A percentile compares a stretch with the other conserved stretches of the same genome.
These are phyloP conservation scores for Alloplasta piceator DNA, from an alignment of 2,888 invertebrate genomes.

Conservation along the genomic window DNA sequence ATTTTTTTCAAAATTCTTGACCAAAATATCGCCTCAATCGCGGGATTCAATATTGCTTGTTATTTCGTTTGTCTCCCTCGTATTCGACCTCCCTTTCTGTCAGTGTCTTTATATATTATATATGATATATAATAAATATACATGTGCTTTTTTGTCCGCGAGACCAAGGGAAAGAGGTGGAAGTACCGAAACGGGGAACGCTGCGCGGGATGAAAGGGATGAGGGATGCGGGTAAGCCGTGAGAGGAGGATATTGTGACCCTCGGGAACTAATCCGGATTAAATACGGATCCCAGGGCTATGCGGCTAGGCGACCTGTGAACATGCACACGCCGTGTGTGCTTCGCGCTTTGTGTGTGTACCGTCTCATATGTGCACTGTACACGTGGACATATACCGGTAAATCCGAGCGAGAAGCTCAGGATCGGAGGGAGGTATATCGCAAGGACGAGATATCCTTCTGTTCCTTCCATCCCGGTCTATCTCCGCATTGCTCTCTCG, in stretches of 20 bases:
- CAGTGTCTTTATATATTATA: background rate
- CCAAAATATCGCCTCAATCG: constrained; percentile 34
- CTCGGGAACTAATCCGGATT: constrained; percentile 83
- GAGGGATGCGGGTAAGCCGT: constrained; percentile 71
- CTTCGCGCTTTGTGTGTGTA: constrained; percentile 39
- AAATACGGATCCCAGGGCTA: constrained; percentile 79
- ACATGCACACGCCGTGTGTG: constrained; percentile 68
- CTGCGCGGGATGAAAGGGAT: constrained; percentile 54
- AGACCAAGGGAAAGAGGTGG: constrained; percentile 44
- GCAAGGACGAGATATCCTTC: constrained; percentile 45
- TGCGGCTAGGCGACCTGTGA: constrained; percentile 80
- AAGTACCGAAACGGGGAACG: constrained; percentile 31
- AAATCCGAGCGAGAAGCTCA: constrained; percentile 23
- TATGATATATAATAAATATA: constrained; percentile 3
- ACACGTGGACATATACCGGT: constrained; percentile 11
- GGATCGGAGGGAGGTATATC: constrained; percentile 7
- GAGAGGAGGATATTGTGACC: constrained; percentile 82
- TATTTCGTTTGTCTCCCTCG: background rate
- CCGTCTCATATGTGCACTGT: constrained; percentile 26
- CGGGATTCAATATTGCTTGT: constrained; percentile 32
- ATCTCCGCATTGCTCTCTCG: constrained; percentile 28
- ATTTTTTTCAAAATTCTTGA: no score
- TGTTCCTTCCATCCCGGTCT: constrained; percentile 23
- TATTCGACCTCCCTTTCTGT: background rate
- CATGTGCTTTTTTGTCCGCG: constrained; percentile 59